phyloP scores from a whole-genome alignment of 2,888 invertebrate species.

The Orchesellides sinensis region DNA sequence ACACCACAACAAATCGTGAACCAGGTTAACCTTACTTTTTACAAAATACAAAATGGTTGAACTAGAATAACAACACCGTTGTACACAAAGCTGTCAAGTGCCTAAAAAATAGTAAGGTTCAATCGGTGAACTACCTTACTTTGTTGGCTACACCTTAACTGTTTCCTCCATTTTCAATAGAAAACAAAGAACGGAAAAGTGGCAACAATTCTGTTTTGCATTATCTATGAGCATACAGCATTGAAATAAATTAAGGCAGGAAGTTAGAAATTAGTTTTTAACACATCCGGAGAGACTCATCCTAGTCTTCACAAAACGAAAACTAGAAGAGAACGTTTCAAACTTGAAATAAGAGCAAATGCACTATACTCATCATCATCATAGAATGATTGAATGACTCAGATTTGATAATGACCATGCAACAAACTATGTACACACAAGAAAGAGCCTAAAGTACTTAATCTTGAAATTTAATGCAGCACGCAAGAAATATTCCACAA shows the following conservation, averaged over 20 bases:
- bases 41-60: neutral
- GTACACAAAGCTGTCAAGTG: too few relatives aligned
- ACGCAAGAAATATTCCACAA: too few relatives aligned
- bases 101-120: too few relatives aligned
- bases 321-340: neutral
- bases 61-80: too few relatives aligned
- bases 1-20: neutral
- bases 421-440: neutral
- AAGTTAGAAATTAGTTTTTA: conserved; percentile 54
- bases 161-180: conserved; percentile 21
- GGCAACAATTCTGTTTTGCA: neutral
- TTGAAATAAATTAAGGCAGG: conserved; percentile 8
- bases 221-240: neutral
- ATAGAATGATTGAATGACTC: neutral
- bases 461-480: neutral
- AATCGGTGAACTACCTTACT: neutral
- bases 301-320: too few relatives aligned
- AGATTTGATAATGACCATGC: neutral
- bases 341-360: too few relatives aligned
- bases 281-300: conserved; percentile 45
- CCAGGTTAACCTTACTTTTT: neutral
- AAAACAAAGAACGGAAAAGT: conserved; percentile 49
- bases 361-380: neutral
- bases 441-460: neutral
- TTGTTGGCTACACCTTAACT: conserved; percentile 28